Evolutionary conservation across 2,888 invertebrate species (phyloP), one percentile per base, ranked within the genome.

Genomic region (Chesias legatella): DNA sequence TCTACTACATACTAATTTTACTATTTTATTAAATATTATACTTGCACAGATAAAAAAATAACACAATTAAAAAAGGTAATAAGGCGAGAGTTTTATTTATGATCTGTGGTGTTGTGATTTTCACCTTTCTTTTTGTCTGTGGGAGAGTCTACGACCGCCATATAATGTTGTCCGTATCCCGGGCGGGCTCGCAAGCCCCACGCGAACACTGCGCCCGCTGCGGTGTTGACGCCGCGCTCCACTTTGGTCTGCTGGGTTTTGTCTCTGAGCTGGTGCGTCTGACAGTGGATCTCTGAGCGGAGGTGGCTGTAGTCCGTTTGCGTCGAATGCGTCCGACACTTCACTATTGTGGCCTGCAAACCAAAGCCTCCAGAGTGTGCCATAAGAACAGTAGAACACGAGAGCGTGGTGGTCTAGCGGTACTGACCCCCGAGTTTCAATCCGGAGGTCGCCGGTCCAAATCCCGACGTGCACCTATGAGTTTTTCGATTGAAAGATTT

Each of bases 281-380:
- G 94, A 7, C 90, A 89, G 20, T 89, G 89, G 30, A 90, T 88
- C 54, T 91, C 91, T 6, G 89, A 83, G 28, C 92, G 85, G 45
- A 91, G 89, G 60, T 92, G 90, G 38, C 93, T 93, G 59, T 91
- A 89, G 46, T 86, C 54, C 0, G 94, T 94, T 77, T 94, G 94
- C 0, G 92, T 91, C 6, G 93, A 92, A 55, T 90, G 91, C 0
- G 95, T 94, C 22, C 77, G 70, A 51, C 91, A 90, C 45, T 90
- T 90, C 2, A 91, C 88, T 56, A 94, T 85, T 30, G 84, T 82
- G 0, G 92, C 91, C 92, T 92, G 71, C 9, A 46, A 33, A 0
- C 23, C 6, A 11, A 25, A 7, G n/a, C n/a, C n/a, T n/a, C n/a
- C n/a, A 8, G 1, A 10, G 22, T 7, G n/a, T 22, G n/a, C 2